These are phyloP conservation scores for Pseudochaenichthys georgianus DNA, from an alignment of 2,797 vertebrate species.

Conservation along the genomic window DNA sequence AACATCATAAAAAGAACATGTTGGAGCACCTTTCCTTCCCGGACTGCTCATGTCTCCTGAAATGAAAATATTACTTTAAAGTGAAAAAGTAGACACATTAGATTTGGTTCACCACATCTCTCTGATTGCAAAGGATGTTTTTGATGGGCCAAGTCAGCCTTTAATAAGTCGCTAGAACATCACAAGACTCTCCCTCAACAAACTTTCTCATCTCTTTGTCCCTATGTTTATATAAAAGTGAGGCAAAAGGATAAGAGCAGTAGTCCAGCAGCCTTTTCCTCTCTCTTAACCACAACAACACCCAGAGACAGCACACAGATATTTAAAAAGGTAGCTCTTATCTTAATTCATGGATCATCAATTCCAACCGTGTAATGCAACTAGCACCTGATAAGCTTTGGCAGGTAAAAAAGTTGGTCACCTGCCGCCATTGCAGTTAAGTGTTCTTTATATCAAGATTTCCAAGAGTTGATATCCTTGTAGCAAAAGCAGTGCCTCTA, in stretches of 20 bases:
- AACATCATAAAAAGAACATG: constrained; percentile 58
- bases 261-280: not conserved
- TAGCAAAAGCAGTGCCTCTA: too few relatives aligned
- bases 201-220: constrained; percentile 32
- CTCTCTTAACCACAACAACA: constrained; percentile 26
- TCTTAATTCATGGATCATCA: not conserved
- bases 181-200: constrained; percentile 24
- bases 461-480: too few relatives aligned
- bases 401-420: too few relatives aligned
- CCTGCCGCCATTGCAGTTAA: too few relatives aligned
- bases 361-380: not conserved
- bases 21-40: constrained; percentile 38
- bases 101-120: constrained; percentile 46
- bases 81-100: constrained; percentile 44
- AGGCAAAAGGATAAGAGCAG: constrained; percentile 2
- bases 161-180: constrained; percentile 36
- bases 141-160: constrained; percentile 41
- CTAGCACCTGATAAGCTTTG: too few relatives aligned
- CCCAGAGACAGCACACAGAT: constrained; percentile 1
- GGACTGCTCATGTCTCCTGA: constrained; percentile 38
- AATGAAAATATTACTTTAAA: constrained; percentile 52
- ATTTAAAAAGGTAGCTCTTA: not conserved
- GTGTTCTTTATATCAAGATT: too few relatives aligned
- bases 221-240: constrained; percentile 10
- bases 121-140: constrained; percentile 49